A percentile compares a stretch with the other conserved stretches of the same genome.
phyloP scores from a whole-genome alignment of 2,888 invertebrate species.

The Junonia oenone region DNA sequence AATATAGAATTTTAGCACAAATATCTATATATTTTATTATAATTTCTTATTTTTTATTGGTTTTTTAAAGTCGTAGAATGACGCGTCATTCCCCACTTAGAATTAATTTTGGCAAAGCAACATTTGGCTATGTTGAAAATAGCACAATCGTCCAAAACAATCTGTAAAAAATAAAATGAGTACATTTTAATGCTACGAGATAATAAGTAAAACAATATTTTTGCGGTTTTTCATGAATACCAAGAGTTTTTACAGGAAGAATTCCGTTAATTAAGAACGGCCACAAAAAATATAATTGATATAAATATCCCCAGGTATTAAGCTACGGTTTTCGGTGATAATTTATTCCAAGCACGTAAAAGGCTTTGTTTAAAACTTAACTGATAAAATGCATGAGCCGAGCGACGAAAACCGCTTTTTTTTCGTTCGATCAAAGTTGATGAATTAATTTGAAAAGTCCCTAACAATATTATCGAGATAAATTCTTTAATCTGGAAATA shows the following conservation, averaged over 20 bases:
- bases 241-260: background rate
- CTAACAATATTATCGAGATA: background rate
- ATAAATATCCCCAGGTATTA: constrained; percentile 19
- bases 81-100: too few relatives aligned
- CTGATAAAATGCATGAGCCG: constrained; percentile 34
- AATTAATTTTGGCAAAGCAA: too few relatives aligned
- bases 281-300: background rate
- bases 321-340: constrained; percentile 21
- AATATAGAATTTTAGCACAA: too few relatives aligned
- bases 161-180: too few relatives aligned
- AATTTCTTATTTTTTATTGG: too few relatives aligned
- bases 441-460: constrained; percentile 14
- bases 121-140: too few relatives aligned
- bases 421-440: constrained; percentile 13
- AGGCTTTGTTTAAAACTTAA: constrained; percentile 32
- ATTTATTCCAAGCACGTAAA: constrained; percentile 38
- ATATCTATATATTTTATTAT: too few relatives aligned
- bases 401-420: constrained; percentile 19
- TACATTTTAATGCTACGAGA: background rate
- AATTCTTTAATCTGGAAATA: too few relatives aligned
- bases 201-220: background rate
- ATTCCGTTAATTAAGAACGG: background rate
- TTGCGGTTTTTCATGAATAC: background rate
- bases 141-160: too few relatives aligned
- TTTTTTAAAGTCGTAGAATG: too few relatives aligned